phyloP scores from a whole-genome alignment of 1,140 invertebrate species.

The Heliconius melpomene region DNA sequence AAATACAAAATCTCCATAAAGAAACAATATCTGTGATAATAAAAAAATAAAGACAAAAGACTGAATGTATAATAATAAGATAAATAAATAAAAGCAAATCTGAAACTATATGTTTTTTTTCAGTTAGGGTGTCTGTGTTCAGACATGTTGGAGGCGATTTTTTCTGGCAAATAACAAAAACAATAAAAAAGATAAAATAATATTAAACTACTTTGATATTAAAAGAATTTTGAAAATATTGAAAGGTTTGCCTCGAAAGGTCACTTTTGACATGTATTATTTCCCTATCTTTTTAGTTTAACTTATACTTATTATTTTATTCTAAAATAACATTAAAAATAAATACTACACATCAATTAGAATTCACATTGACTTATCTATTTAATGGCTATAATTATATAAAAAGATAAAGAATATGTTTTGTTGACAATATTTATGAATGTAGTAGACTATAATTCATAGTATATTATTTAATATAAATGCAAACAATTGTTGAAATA shows the following conservation, averaged over 20 bases:
- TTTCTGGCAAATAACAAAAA: constrained; percentile 68
- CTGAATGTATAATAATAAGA: constrained; percentile 53
- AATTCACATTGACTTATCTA: no score
- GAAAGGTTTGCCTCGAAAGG: constrained; percentile 53
- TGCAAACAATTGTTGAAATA: neutral
- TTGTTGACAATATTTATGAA: no score
- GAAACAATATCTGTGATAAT: constrained; percentile 50
- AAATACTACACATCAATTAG: no score
- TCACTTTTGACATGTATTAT: constrained; percentile 72
- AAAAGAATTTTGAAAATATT: no score
- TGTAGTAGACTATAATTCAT: neutral
- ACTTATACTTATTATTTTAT: neutral
- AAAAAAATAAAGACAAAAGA: constrained; percentile 23
- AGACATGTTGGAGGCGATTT: constrained; percentile 86
- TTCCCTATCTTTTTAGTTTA: constrained; percentile 46
- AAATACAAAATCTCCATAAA: constrained; percentile 34
- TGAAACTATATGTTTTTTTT: constrained; percentile 69
- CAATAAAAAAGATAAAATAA: neutral
- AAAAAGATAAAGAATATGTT: no score
- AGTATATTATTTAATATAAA: neutral
- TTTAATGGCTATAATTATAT: no score
- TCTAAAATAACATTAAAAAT: no score
- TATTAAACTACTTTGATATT: no score
- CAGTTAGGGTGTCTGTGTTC: constrained; percentile 80
- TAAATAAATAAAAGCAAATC: constrained; percentile 61